Percentiles rank a stretch among this genome's conserved stretches.
phyloP scores from a whole-genome alignment of 2,797 vertebrate genomes.

The Anolis apletophallus region DNA sequence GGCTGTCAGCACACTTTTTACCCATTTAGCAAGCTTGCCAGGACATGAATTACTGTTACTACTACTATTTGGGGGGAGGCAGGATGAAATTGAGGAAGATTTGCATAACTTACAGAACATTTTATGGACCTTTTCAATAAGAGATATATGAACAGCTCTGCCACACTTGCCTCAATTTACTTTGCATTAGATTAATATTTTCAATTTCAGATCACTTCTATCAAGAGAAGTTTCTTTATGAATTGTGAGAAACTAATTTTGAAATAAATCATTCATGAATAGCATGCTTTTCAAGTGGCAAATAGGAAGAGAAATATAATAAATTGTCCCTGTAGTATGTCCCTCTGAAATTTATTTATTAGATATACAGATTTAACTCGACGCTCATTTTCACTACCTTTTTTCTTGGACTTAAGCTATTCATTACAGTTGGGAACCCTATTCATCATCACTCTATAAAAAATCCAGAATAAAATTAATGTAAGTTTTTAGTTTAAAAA shows the following conservation, averaged over 20 bases:
- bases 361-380: slow-evolving; percentile 36
- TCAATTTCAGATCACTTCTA: neutral
- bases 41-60: no score
- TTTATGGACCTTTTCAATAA: neutral
- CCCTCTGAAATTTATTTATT: slow-evolving; percentile 32
- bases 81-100: neutral
- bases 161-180: neutral
- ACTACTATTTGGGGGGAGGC: no score
- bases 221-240: slow-evolving; percentile 16
- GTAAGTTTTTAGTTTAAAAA: neutral
- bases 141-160: neutral
- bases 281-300: neutral
- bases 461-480: slow-evolving; percentile 5
- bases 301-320: slow-evolving; percentile 12
- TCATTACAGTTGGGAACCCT: neutral
- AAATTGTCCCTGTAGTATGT: neutral
- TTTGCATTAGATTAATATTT: slow-evolving; percentile 8
- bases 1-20: no score
- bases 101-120: neutral
- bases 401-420: neutral
- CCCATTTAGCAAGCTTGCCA: no score
- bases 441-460: neutral
- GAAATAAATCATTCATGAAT: slow-evolving; percentile 23
- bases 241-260: slow-evolving; percentile 15
- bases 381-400: slow-evolving; percentile 32